A percentile compares a stretch with the other conserved stretches of the same genome.
phyloP scores from a whole-genome alignment of 2,888 invertebrate species.

The Ecdyonurus torrentis region DNA sequence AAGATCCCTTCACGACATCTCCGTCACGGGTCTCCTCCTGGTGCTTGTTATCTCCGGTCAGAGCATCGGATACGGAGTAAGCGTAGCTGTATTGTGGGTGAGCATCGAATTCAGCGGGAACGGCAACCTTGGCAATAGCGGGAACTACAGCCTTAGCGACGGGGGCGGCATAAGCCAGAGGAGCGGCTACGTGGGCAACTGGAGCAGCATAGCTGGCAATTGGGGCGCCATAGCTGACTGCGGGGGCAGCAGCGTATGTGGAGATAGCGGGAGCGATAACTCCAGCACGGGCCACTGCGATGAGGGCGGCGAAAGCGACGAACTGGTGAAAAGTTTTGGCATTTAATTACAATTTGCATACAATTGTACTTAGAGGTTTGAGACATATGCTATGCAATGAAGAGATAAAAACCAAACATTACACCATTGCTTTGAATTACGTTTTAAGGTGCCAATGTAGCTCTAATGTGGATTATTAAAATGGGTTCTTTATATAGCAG shows the following conservation, averaged over 20 bases:
- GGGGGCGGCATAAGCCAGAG: background rate
- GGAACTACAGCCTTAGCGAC: background rate
- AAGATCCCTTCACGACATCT: slow-evolving; percentile 8
- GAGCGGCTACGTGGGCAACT: background rate
- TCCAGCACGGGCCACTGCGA: background rate
- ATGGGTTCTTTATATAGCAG: too few species aligned
- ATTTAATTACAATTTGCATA: too few species aligned
- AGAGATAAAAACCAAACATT: too few species aligned
- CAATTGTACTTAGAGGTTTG: too few species aligned
- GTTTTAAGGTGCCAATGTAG: too few species aligned
- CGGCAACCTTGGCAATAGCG: background rate
- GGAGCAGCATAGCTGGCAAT: background rate
- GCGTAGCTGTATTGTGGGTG: slow-evolving; percentile 10
- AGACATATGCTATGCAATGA: too few species aligned
- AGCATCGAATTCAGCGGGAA: slow-evolving; percentile 6
- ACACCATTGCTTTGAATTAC: too few species aligned
- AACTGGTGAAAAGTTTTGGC: slow-evolving; percentile 1
- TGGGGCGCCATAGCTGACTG: background rate
- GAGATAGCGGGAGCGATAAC: too few species aligned
- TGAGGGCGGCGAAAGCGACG: slow-evolving; percentile 1
- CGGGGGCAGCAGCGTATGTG: slow-evolving; percentile 7
- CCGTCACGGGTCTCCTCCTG: slow-evolving; percentile 9
- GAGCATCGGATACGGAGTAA: slow-evolving; percentile 5
- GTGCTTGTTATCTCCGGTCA: slow-evolving; percentile 8
- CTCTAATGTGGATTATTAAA: too few species aligned